Evolutionary conservation across 2,888 invertebrate genomes (phyloP), one percentile per base, ranked within the genome.

Genomic region (Epirrhoe tristata): DNA sequence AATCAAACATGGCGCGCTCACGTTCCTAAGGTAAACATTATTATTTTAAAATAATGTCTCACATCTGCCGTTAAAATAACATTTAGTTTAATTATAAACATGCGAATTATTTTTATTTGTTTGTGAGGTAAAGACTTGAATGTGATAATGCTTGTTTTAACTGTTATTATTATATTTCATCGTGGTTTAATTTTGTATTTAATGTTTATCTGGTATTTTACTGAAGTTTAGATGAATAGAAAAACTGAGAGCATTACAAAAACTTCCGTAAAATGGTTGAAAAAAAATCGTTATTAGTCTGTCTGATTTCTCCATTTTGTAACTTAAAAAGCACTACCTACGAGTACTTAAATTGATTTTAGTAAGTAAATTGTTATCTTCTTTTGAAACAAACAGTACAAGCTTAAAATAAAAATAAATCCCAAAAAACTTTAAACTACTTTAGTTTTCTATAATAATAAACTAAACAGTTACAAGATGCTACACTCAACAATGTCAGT

Each of bases 31-130:
- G 81, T 81, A 81, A 80, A 81, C 81, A 81, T 74, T 78, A 81
- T 81, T 77, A 81, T 79, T 81, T 81, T 79, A 81, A 81, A 81
- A 78, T 81, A 74, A 80, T 81, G 81, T 81, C 81, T 76, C 77
- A 58, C 81, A 79, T 77, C 78, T 81, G 81, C 62, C 70, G 70
- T 71, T 68, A 71, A 67, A 69, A 72, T 74, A 74, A 71, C 74
- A 74, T 67, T 74, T 71, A 52, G 58, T 67, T 56, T 66, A 73
- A 74, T 71, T 73, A 71, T 67, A 70, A 69, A 67, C 67, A 63
- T 66, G 65, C 56, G 70, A 52, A 66, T 66, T 69, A 67, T 70
- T 70, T 72, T 74, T 67, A 72, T 72, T 61, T 70, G 74, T 72
- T 70, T 74, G 71, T 67, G 67, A 71, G 66, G 70, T 69, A 63